Percentiles rank a stretch among this genome's conserved stretches.
These are phyloP conservation scores for Paedocypris micromegethes DNA, from an alignment of 2,797 vertebrate species.

Conservation along the genomic window DNA sequence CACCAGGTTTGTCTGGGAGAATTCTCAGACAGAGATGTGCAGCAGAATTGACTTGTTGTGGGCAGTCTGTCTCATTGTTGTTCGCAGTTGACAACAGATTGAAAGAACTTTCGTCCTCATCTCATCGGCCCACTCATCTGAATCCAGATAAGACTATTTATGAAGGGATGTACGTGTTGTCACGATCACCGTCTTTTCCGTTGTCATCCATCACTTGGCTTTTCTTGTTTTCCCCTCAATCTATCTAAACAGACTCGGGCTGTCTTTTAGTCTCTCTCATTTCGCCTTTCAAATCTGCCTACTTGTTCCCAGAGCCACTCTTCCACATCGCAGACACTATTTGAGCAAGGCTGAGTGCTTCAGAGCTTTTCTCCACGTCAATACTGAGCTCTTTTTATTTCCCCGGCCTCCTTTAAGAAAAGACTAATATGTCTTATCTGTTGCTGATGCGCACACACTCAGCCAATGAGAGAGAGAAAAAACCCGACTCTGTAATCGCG, in stretches of 20 bases:
- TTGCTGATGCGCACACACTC: slow-evolving; percentile 52
- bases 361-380: slow-evolving; percentile 31
- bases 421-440: slow-evolving; percentile 47
- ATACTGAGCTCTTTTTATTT: slow-evolving; percentile 20
- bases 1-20: too few species aligned
- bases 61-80: not conserved
- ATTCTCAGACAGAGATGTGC: not conserved
- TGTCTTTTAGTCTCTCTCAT: slow-evolving; percentile 24
- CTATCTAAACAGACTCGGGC: slow-evolving; percentile 31
- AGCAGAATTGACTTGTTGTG: slow-evolving; percentile 25
- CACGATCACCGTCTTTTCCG: slow-evolving; percentile 23
- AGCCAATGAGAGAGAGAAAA: slow-evolving; percentile 54
- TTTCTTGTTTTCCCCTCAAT: slow-evolving; percentile 42
- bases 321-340: slow-evolving; percentile 46
- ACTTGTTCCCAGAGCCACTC: slow-evolving; percentile 41
- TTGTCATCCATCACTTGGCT: slow-evolving; percentile 38
- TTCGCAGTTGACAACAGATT: slow-evolving; percentile 9
- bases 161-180: slow-evolving; percentile 16
- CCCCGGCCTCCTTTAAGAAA: slow-evolving; percentile 22
- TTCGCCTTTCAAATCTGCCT: slow-evolving; percentile 33
- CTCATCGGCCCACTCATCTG: slow-evolving; percentile 40
- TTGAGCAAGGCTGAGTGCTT: slow-evolving; percentile 39
- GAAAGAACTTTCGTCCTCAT: slow-evolving; percentile 33
- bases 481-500: slow-evolving; percentile 68
- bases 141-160: slow-evolving; percentile 32